A percentile compares a stretch with the other conserved stretches of the same genome.
Conservation (phyloP, 2,888 invertebrate genomes). For the Chrysina gloriosa region DNA sequence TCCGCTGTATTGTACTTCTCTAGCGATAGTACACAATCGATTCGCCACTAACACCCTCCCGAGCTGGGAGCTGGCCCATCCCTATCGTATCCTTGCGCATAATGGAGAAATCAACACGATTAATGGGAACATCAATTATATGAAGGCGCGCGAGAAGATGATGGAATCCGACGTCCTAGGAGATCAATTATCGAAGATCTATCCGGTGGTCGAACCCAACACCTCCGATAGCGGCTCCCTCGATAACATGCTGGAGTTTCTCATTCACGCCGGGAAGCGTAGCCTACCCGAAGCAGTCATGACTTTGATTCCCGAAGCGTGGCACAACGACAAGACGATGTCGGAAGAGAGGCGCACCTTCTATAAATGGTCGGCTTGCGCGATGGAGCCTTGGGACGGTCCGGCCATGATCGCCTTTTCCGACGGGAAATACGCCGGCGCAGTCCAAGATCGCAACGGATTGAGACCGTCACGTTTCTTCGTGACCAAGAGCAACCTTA, state of each 20-base stretch:
- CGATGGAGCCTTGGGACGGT: constrained; percentile 99
- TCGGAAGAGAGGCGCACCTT: constrained; percentile 91
- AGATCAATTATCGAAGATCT: constrained; percentile 85
- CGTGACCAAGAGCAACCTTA: constrained; percentile 93
- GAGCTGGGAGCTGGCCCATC: constrained; percentile 99
- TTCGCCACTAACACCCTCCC: constrained; percentile 99
- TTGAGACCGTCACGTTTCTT: constrained; percentile 97
- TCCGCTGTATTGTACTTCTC: constrained; percentile 89
- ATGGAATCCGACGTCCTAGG: constrained; percentile 91
- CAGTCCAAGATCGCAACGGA: constrained; percentile 90
- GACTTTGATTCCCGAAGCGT: constrained; percentile 99
- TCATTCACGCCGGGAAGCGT: constrained; percentile 93
- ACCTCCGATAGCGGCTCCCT: constrained; percentile 98
- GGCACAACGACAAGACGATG: constrained; percentile 97
- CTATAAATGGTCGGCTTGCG: constrained; percentile 97
- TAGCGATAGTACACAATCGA: constrained; percentile 96
- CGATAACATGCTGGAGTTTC: constrained; percentile 97
- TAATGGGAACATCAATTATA: constrained; percentile 96
- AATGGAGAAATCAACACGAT: constrained; percentile 99
- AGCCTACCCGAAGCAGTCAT: constrained; percentile 96
- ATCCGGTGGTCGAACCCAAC: constrained; percentile 97
- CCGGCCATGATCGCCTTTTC: constrained; percentile 96
- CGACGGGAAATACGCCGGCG: constrained; percentile 96
- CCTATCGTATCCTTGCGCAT: constrained; percentile 95
- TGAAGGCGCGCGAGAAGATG: constrained; percentile 98